Percentiles rank a stretch among this genome's conserved stretches.
Conservation (phyloP, 2,888 invertebrate genomes). For the Oscheius sp. region DNA sequence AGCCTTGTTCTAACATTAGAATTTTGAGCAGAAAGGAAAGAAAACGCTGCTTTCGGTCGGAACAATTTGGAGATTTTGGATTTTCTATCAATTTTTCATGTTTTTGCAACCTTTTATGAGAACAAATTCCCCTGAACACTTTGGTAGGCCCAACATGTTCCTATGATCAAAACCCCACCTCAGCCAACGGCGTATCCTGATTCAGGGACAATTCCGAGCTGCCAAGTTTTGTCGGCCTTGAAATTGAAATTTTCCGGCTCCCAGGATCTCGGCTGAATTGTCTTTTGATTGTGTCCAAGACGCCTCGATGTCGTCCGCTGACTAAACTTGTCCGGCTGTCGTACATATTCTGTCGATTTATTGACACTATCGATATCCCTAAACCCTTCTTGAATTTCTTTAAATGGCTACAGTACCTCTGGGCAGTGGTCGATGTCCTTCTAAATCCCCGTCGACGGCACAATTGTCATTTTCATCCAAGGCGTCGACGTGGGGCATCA, state of each 20-base stretch:
- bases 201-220: constrained; percentile 35
- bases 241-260: constrained; percentile 41
- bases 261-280: constrained; percentile 43
- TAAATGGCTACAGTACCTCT: constrained; percentile 25
- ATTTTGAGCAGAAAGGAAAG: not conserved
- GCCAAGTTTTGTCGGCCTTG: constrained; percentile 43
- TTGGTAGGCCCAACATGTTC: too few relatives aligned
- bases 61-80: too few relatives aligned
- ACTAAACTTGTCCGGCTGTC: constrained; percentile 50
- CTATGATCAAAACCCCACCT: too few relatives aligned
- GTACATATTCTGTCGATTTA: constrained; percentile 45
- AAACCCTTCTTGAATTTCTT: not conserved
- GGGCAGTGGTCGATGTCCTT: constrained; percentile 41
- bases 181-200: constrained; percentile 9
- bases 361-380: constrained; percentile 55
- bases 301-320: constrained; percentile 37
- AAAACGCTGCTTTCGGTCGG: too few relatives aligned
- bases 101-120: too few relatives aligned
- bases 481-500: constrained; percentile 48
- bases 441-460: constrained; percentile 32
- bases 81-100: too few relatives aligned
- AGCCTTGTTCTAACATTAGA: too few relatives aligned
- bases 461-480: constrained; percentile 40
- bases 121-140: too few relatives aligned
- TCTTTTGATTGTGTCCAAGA: constrained; percentile 43